Base-by-base conservation (phyloP, 2,888 invertebrate genomes). In the Tigriopus californicus region DNA sequence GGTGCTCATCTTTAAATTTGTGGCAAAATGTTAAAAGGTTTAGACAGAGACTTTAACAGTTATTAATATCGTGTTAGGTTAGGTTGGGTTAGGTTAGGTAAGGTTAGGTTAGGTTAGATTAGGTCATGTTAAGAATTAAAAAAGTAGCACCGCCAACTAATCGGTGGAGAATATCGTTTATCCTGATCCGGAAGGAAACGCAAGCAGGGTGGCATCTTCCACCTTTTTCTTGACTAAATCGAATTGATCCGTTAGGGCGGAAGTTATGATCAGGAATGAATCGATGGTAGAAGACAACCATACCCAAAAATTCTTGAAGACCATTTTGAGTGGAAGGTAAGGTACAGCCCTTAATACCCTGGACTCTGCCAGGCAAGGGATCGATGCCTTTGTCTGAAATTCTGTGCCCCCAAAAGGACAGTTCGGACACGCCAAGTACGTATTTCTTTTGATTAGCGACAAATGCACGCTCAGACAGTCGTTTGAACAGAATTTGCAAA, bases 311-410 rank as follows among this genome's bases (percentile, higher is more conserved):
- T n/a, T n/a, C 33, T 41, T 11, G 20, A 6, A 64, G 55, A 18
- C 61, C 56, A 12, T 60, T 60, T 20, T 41, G 51, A 15, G 62
- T 58, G n/a, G 49, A 56, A 13, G 61, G 52, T n/a, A n/a, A n/a
- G n/a, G n/a, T n/a, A n/a, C n/a, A n/a, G n/a, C n/a, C n/a, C n/a
- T n/a, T n/a, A n/a, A n/a, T n/a, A n/a, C n/a, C n/a, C n/a, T n/a
- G n/a, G n/a, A n/a, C n/a, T n/a, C n/a, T n/a, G n/a, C n/a, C n/a
- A n/a, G n/a, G n/a, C n/a, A n/a, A n/a, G n/a, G n/a, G n/a, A n/a
- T 44, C 15, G 11, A 64, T 49, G 11, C 57, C 60, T 51, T 48
- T 20, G 15, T n/a, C n/a, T n/a, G 61, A 59, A 20, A 11, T 41
- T 46, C 0, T 58, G 47, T 63, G 61, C 13, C 63, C 63, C 20